Conservation (phyloP, 2,797 vertebrate species). For the Potorous gilbertii region DNA sequence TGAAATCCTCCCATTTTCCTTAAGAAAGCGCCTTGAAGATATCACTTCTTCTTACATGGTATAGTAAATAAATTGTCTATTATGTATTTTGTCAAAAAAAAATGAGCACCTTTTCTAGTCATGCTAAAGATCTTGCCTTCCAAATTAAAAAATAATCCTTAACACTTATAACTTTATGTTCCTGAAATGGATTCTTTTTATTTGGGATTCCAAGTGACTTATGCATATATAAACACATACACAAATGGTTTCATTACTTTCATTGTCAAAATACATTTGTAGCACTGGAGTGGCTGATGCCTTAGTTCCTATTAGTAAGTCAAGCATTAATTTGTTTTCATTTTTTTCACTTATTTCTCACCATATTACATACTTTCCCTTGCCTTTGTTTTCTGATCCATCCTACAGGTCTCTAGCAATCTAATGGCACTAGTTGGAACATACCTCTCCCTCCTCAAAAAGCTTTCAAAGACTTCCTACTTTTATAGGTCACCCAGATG, state of each 20-base stretch:
- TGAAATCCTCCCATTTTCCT: background rate
- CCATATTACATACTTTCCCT: background rate
- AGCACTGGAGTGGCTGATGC: background rate
- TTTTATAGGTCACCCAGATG: no score
- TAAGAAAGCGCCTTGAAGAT: background rate
- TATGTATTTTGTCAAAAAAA: background rate
- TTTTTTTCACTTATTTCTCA: background rate
- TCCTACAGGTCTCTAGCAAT: no score
- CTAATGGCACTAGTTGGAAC: no score
- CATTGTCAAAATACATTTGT: conserved; percentile 9
- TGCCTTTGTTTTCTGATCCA: background rate
- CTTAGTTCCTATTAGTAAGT: background rate
- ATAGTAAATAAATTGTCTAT: background rate
- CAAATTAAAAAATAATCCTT: conserved; percentile 4
- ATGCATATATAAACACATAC: background rate
- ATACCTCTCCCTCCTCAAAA: no score
- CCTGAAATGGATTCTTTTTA: background rate
- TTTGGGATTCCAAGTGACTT: background rate
- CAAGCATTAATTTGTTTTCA: background rate
- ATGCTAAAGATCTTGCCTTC: background rate
- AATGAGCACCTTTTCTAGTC: background rate
- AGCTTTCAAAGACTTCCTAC: no score
- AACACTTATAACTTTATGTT: background rate
- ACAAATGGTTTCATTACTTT: background rate
- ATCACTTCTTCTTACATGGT: background rate